These are phyloP conservation scores for Nicator chloris DNA, from an alignment of 2,113 vertebrate genomes.

Conservation along the genomic window DNA sequence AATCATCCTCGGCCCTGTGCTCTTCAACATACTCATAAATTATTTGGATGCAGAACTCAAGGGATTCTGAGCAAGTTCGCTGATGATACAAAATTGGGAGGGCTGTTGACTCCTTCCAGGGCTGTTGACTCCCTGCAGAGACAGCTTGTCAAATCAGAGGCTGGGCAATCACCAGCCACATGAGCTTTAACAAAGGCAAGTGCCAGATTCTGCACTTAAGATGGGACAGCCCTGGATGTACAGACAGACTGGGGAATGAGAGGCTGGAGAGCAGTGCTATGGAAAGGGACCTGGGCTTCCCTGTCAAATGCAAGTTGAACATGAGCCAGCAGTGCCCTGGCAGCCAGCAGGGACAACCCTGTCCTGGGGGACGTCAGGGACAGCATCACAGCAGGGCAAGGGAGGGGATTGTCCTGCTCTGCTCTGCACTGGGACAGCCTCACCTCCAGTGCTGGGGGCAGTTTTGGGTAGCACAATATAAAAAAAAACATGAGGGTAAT, in stretches of 20 bases:
- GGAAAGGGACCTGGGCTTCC: rapidly evolving
- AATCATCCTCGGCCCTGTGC: rapidly evolving
- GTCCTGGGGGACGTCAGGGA: rapidly evolving
- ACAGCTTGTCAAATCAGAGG: rapidly evolving
- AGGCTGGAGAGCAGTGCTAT: neutral
- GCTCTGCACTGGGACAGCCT: rapidly evolving
- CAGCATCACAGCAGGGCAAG: rapidly evolving
- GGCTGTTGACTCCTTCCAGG: neutral
- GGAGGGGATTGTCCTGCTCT: neutral
- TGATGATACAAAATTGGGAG: neutral
- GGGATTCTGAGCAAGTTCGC: too few species aligned
- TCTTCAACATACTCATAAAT: neutral
- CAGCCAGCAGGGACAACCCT: neutral
- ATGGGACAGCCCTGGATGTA: too few species aligned
- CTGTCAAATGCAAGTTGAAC: rapidly evolving
- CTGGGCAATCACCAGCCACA: neutral
- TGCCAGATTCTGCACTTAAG: rapidly evolving
- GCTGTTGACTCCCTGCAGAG: neutral
- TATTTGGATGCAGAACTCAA: neutral
- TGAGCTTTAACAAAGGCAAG: too few species aligned
- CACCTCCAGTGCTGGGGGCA: rapidly evolving
- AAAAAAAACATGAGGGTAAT: neutral
- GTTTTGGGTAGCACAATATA: rapidly evolving
- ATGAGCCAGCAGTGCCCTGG: neutral
- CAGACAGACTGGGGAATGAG: neutral